Base-by-base conservation (phyloP, 2,888 invertebrate species). In the Diaperis boleti region DNA sequence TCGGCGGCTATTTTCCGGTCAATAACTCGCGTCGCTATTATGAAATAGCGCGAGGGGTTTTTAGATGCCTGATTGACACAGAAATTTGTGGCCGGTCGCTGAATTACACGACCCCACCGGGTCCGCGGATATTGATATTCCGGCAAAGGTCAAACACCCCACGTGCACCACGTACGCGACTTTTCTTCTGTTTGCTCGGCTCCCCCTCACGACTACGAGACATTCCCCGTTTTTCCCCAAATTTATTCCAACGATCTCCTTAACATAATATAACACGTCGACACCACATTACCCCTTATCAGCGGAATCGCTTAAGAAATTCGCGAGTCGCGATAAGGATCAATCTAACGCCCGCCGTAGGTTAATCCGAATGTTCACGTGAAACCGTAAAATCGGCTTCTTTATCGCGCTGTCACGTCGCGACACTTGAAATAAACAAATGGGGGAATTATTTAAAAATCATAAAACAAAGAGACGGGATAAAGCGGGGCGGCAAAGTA, bases 261-360 rank as follows among this genome's bases (percentile, higher is more conserved):
- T 35, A 50, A 50, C 35, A 52, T 52, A 52, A 52, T 52, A 37
- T 39, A 20, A 37, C 52, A 52, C 52, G 52, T 52, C 52, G 52
- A 22, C 52, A 37, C 37, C 37, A 49, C 47, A 49, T 49, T 49
- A 45, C 45, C 45, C 5, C 45, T 45, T 45, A 45, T 45, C 45
- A 45, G 6, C 13, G 13, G 26, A 45, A 45, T 45, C 33, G 47
- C 35, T 39, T 39, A 50, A 11, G 45, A 45, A 50, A 52, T 52
- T 52, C 39, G 52, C 52, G 39, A 52, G 52, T 52, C 39, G 52
- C 37, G 52, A 52, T 52, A 52, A 52, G 39, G 52, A 52, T 52
- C 52, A 37, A 52, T 52, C 39, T 52, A 52, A 52, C 35, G 52
- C 29, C 26, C 11, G 45, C 14, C 37, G 22, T 22, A 52, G 52